These are phyloP conservation scores for Nasonia longicornis DNA, from an alignment of 1,140 invertebrate species.

Conservation along the genomic window DNA sequence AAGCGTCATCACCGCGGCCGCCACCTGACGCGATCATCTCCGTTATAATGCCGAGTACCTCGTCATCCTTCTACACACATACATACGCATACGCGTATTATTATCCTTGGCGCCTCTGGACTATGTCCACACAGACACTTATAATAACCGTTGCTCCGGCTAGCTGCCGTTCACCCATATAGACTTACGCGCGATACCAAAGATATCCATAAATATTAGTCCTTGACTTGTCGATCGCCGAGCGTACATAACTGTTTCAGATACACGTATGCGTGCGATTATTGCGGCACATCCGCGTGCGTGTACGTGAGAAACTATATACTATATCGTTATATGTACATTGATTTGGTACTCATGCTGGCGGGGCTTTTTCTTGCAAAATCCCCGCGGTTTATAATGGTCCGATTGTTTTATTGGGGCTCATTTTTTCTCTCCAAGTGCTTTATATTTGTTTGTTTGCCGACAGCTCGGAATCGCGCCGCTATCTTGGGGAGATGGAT, in stretches of 20 bases:
- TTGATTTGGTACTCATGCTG: background rate
- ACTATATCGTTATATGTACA: too few species aligned
- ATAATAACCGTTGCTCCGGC: background rate
- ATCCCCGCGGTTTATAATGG: background rate
- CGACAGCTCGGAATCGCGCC: too few species aligned
- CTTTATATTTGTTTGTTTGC: too few species aligned
- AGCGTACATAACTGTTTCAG: conserved; percentile 13
- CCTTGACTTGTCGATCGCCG: conserved; percentile 20
- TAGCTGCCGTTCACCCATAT: conserved; percentile 10
- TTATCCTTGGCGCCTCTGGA: background rate
- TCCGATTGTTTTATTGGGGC: too few species aligned
- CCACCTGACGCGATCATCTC: conserved; percentile 13
- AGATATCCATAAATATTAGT: conserved; percentile 19
- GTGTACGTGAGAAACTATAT: too few species aligned
- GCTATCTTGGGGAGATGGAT: too few species aligned
- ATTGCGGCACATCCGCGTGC: conserved; percentile 8
- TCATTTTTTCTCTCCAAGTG: too few species aligned
- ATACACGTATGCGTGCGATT: background rate
- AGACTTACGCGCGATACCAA: background rate
- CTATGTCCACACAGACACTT: background rate
- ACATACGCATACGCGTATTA: background rate
- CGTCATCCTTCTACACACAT: conserved; percentile 4
- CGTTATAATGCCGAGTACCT: conserved; percentile 21
- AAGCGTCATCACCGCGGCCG: background rate
- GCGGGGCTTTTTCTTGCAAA: background rate